Evolutionary conservation across 2,113 vertebrate genomes (phyloP), one percentile per base, ranked within the genome.

Genomic region (Jacana jacana): DNA sequence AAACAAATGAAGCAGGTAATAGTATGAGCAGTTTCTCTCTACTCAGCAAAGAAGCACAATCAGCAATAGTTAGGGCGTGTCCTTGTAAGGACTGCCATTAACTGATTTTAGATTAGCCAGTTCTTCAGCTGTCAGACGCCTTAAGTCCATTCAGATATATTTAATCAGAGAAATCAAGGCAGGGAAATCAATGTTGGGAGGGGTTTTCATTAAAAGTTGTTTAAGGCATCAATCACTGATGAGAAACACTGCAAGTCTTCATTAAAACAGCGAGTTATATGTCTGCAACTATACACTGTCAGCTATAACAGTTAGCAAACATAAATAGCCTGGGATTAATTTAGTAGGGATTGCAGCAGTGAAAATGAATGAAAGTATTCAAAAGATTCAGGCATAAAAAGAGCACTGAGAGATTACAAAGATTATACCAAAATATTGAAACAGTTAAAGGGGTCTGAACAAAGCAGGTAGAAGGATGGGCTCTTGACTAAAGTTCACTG

Each of bases 151-250:
- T 97, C 40, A 95, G 84, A 88, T 86, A 71, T 51, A 97, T 94
- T 92, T 96, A 95, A 93, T 94, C 82, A 95, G 75, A 96, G 75
- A 97, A 97, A 96, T 94, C 66, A 96, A 96, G 60, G 44, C 39
- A 96, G 72, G 40, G 81, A 95, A 97, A 96, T 91, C 71, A 90
- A 66, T 77, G 27, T 49, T 8, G 2, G 19, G 17, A 8, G 17
- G 8, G 9, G 14, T 8, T 27, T 78, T 61, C 65, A 37, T 88
- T 91, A 90, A 81, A 96, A 82, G 39, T 84, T 89, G 17, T 77
- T 89, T 80, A 54, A 97, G 63, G 55, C 18, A 91, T 48, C 69
- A 65, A 23, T 57, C 24, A 16, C 9, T 71, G 78, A 70, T 75
- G 49, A 84, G 65, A 89, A 90, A 10, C 58, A 72, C 28, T 93